A percentile compares a stretch with the other conserved stretches of the same genome.
Conservation (phyloP, 2,113 vertebrate species). For the Gyps fulvus region DNA sequence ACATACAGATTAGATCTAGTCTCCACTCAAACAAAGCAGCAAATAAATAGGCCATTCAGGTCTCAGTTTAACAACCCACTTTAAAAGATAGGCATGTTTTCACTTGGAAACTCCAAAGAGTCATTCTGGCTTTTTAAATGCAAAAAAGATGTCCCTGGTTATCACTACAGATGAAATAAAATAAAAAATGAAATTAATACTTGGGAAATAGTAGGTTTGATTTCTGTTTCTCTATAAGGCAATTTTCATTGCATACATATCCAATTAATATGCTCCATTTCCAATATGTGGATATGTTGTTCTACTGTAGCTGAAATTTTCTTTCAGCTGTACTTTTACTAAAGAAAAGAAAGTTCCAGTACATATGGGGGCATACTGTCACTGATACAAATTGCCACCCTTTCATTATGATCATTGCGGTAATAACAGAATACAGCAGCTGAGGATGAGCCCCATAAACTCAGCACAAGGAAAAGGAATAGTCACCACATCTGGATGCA, state of each 20-base stretch:
- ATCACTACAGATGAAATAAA: background rate
- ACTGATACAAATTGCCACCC: background rate
- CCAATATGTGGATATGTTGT: background rate
- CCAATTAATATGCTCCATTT: constrained; percentile 49
- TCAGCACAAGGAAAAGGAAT: background rate
- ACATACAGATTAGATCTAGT: constrained; percentile 52
- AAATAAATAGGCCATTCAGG: constrained; percentile 49
- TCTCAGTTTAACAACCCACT: constrained; percentile 42
- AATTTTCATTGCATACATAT: constrained; percentile 25
- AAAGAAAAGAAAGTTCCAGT: background rate
- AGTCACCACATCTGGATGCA: background rate
- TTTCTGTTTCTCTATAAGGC: constrained; percentile 37
- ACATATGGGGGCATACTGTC: background rate
- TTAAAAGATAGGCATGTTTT: constrained; percentile 43
- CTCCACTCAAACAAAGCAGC: constrained; percentile 46
- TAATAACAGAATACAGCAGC: background rate
- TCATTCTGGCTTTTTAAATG: constrained; percentile 3
- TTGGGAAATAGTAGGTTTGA: constrained; percentile 5
- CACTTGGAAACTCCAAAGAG: constrained; percentile 23
- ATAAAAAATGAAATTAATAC: background rate
- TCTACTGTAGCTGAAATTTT: background rate
- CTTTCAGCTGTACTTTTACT: background rate
- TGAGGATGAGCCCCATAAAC: background rate
- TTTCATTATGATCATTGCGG: background rate
- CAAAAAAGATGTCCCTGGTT: background rate